phyloP scores from a whole-genome alignment of 2,113 vertebrate species.

The Australoheros scitulus region DNA sequence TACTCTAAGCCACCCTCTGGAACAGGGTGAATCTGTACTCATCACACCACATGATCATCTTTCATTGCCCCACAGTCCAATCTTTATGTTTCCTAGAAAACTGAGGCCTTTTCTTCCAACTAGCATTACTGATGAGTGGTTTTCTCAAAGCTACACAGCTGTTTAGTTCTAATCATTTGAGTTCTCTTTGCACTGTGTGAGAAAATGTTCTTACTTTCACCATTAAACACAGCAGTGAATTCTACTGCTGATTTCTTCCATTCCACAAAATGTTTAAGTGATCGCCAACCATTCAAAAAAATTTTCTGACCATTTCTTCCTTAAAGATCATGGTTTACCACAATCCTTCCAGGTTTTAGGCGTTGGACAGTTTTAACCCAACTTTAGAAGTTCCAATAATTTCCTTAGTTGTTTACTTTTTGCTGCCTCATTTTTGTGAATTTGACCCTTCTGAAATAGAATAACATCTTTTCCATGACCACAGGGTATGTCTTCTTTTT shows the following conservation, averaged over 20 bases:
- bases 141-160: neutral
- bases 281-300: no score
- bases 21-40: slow-evolving; percentile 1
- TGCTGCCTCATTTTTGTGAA: neutral
- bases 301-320: no score
- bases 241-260: no score
- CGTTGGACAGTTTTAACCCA: no score
- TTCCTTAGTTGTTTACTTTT: neutral
- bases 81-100: neutral
- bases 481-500: accelerated
- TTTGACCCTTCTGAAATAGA: neutral
- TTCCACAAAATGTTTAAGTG: no score
- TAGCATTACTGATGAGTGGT: neutral
- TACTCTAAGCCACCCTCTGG: neutral
- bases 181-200: neutral
- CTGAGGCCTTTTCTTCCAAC: neutral
- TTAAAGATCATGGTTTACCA: no score
- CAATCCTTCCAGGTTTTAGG: no score
- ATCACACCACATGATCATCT: neutral
- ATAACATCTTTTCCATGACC: neutral
- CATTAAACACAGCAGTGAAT: no score
- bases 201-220: no score
- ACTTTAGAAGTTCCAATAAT: neutral
- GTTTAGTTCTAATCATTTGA: neutral
- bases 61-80: neutral